These are phyloP conservation scores for Agrochola circellaris DNA, from an alignment of 2,888 invertebrate species.

Conservation along the genomic window DNA sequence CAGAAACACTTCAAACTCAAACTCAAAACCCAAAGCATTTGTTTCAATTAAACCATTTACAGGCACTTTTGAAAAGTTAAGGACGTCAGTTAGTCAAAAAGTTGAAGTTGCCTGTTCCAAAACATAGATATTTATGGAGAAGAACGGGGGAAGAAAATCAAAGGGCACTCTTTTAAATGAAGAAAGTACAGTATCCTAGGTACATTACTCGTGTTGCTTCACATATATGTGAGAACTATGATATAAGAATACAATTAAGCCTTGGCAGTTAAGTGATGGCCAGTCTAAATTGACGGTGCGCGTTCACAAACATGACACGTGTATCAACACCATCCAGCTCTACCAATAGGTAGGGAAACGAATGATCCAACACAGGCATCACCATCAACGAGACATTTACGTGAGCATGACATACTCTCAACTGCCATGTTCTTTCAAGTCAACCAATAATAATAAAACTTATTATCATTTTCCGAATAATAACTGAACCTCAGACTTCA, in stretches of 20 bases:
- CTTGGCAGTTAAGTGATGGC: background rate
- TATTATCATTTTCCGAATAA: background rate
- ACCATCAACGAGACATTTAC: too few species aligned
- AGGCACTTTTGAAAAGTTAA: background rate
- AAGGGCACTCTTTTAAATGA: background rate
- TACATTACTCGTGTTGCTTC: background rate
- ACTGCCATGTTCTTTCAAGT: background rate
- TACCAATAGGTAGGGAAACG: too few species aligned
- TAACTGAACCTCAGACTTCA: background rate
- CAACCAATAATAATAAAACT: background rate
- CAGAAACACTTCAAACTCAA: background rate
- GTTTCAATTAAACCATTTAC: background rate
- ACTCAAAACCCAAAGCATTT: background rate
- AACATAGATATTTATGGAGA: background rate
- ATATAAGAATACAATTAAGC: too few species aligned
- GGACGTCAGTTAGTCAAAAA: background rate
- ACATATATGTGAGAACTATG: too few species aligned
- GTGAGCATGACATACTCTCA: too few species aligned
- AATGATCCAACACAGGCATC: too few species aligned
- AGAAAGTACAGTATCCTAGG: background rate
- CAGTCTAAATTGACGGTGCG: background rate
- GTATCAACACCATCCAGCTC: too few species aligned
- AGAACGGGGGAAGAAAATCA: background rate
- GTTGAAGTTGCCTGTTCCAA: background rate
- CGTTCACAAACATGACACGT: too few species aligned